Conservation (phyloP, 1,140 invertebrate species). For the Dufourea novaeangliae region DNA sequence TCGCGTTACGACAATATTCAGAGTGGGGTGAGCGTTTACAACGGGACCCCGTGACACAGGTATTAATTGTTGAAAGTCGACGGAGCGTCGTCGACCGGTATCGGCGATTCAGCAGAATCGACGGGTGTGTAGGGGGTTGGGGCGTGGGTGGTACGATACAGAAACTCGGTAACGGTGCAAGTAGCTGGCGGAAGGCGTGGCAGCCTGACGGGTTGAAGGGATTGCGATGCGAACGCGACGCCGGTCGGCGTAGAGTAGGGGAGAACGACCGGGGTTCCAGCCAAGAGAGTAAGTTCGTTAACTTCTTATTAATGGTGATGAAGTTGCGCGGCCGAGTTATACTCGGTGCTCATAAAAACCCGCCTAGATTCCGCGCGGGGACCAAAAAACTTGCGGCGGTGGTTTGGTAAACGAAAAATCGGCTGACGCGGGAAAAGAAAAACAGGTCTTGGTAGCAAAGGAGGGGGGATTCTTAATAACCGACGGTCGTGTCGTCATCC, state of each 20-base stretch:
- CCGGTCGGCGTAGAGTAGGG: background rate
- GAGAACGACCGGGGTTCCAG: constrained; percentile 17
- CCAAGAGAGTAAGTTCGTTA: constrained; percentile 65
- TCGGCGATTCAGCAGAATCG: constrained; percentile 46
- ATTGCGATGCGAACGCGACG: background rate
- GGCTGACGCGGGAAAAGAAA: background rate
- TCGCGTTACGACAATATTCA: background rate
- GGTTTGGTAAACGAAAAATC: constrained; percentile 12
- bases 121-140: background rate
- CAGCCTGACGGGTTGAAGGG: background rate
- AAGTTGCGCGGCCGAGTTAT: constrained; percentile 45
- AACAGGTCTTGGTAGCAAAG: background rate
- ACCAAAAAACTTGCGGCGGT: constrained; percentile 2
- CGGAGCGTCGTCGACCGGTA: constrained; percentile 23
- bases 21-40: background rate
- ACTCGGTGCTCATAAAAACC: constrained; percentile 29
- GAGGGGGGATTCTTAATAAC: background rate
- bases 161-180: constrained; percentile 67
- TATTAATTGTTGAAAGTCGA: constrained; percentile 61
- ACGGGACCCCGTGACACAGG: constrained; percentile 42
- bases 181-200: constrained; percentile 36
- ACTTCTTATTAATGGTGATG: constrained; percentile 68
- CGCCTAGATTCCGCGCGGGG: constrained; percentile 7
- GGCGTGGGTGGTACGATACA: constrained; percentile 12
- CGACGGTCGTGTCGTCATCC: too few species aligned